A percentile compares a stretch with the other conserved stretches of the same genome.
Evolutionary conservation across 2,888 invertebrate species (phyloP).

Genomic region (Volucella inanis): DNA sequence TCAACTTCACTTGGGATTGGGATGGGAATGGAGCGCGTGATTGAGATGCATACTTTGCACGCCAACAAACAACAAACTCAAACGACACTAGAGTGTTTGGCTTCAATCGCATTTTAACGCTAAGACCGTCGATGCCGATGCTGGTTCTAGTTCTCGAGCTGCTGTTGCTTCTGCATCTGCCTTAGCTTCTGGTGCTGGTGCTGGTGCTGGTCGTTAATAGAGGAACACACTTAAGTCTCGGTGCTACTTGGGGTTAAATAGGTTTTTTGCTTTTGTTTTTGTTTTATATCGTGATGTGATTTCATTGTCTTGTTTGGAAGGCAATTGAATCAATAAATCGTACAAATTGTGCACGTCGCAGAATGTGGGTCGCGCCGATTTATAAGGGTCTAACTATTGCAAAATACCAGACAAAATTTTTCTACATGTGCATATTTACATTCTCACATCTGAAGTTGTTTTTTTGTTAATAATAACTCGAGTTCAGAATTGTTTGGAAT

Average conservation of each 20-base stretch:
- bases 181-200: too few species aligned
- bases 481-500: too few species aligned
- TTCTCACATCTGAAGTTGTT: too few species aligned
- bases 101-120: conserved; percentile 70
- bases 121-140: conserved; percentile 23
- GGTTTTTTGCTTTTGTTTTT: background rate
- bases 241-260: conserved; percentile 49
- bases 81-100: conserved; percentile 51
- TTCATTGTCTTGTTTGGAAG: conserved; percentile 37
- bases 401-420: too few species aligned
- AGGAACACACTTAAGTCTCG: conserved; percentile 27
- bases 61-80: conserved; percentile 8
- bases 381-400: background rate
- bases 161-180: too few species aligned
- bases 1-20: conserved; percentile 37
- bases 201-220: conserved; percentile 10
- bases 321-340: conserved; percentile 7
- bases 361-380: conserved; percentile 14
- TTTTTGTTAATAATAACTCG: too few species aligned
- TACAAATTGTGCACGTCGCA: background rate
- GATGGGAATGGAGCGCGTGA: background rate
- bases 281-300: background rate
- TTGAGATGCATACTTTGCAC: conserved; percentile 14
- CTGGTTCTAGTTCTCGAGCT: background rate
- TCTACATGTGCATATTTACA: too few species aligned